Evolutionary conservation across 1,140 invertebrate genomes (phyloP).

Genomic region (Cephus cinctus): DNA sequence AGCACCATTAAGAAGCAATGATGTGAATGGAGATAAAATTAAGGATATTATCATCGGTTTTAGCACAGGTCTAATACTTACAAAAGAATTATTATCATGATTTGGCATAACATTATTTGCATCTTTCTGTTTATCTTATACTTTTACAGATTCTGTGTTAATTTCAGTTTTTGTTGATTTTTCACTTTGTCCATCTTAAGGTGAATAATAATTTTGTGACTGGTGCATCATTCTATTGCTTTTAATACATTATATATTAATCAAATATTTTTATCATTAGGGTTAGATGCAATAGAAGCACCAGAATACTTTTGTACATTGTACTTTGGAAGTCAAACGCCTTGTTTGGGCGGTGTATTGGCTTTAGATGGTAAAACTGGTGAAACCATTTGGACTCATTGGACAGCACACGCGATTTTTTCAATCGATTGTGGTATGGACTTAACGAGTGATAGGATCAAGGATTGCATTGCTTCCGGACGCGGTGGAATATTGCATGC

Average conservation of each 20-base stretch:
- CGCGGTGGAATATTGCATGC: slow-evolving; percentile 71
- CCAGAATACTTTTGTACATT: slow-evolving; percentile 61
- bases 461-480: slow-evolving; percentile 75
- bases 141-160: slow-evolving; percentile 2
- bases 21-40: slow-evolving; percentile 73
- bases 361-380: slow-evolving; percentile 75
- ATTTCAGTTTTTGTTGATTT: slow-evolving; percentile 20
- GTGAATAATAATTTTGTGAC: slow-evolving; percentile 14
- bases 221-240: slow-evolving; percentile 8
- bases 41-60: slow-evolving; percentile 79
- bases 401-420: slow-evolving; percentile 73
- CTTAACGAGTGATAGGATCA: slow-evolving; percentile 67
- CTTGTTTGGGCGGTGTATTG: slow-evolving; percentile 76
- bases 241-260: slow-evolving; percentile 13
- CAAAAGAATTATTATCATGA: slow-evolving; percentile 10
- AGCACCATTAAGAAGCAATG: slow-evolving; percentile 68
- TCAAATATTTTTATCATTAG: slow-evolving; percentile 25
- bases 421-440: slow-evolving; percentile 74
- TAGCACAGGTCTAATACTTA: slow-evolving; percentile 66
- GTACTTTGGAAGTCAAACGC: slow-evolving; percentile 63
- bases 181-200: slow-evolving; percentile 7
- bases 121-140: not conserved
- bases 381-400: slow-evolving; percentile 73
- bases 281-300: slow-evolving; percentile 38
- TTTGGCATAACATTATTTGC: slow-evolving; percentile 7